A percentile compares a stretch with the other conserved stretches of the same genome.
Conservation (phyloP, 2,113 vertebrate species). For the Cololabis saira region DNA sequence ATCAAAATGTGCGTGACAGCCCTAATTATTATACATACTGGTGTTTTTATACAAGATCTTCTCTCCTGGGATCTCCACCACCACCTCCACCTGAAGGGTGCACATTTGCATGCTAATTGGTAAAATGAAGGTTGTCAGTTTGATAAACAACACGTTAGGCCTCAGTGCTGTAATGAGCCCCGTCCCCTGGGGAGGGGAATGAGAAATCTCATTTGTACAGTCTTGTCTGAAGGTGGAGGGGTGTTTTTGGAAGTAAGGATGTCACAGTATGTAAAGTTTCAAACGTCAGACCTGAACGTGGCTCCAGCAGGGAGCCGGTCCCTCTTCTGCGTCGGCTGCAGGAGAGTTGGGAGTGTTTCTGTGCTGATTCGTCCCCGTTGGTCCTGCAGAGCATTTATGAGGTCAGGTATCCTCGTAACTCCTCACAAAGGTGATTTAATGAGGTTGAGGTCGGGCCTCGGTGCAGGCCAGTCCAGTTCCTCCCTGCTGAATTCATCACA, state of each 20-base stretch:
- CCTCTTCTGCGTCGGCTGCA: no score
- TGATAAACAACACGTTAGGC: slow-evolving; percentile 19
- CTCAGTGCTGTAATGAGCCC: slow-evolving; percentile 8
- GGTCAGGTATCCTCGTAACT: no score
- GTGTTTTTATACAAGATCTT: not conserved
- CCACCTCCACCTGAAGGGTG: slow-evolving; percentile 14
- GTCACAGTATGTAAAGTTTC: not conserved
- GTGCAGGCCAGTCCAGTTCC: no score
- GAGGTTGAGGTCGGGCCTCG: no score
- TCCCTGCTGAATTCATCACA: no score
- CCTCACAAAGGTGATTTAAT: not conserved
- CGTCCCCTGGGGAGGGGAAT: slow-evolving; percentile 27
- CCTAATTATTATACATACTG: no score
- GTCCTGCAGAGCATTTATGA: no score
- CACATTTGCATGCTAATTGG: slow-evolving; percentile 10
- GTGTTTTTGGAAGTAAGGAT: not conserved
- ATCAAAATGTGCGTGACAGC: no score
- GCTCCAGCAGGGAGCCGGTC: no score
- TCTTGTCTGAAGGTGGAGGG: not conserved
- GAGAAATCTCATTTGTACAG: slow-evolving; percentile 11
- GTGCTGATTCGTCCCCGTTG: no score
- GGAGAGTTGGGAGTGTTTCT: no score
- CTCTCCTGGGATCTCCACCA: not conserved
- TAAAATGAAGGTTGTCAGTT: slow-evolving; percentile 21
- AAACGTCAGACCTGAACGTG: no score